Conservation (phyloP, 2,113 vertebrate species). For the Ophiodon elongatus region DNA sequence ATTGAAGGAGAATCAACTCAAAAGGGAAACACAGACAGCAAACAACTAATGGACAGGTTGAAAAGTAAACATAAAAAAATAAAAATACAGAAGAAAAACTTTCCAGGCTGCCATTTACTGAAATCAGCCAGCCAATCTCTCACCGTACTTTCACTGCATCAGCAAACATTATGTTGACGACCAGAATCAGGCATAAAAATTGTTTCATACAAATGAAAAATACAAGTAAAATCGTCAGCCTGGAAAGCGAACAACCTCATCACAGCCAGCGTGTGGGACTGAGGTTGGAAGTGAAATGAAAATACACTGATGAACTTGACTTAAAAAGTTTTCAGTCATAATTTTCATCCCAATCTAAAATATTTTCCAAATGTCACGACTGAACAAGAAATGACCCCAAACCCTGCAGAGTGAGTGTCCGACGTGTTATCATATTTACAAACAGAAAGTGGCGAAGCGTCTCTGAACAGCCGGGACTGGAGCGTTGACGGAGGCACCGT, state of each 20-base stretch:
- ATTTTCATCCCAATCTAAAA: constrained; percentile 44
- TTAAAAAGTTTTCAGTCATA: constrained; percentile 40
- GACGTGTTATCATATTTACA: constrained; percentile 70
- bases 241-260: constrained; percentile 55
- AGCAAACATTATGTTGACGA: constrained; percentile 33
- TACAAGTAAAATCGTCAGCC: constrained; percentile 48
- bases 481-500: constrained; percentile 57
- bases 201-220: constrained; percentile 51
- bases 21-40: constrained; percentile 22
- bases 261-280: constrained; percentile 62
- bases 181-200: constrained; percentile 39
- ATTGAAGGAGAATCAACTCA: constrained; percentile 33
- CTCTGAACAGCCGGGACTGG: constrained; percentile 40
- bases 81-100: constrained; percentile 27
- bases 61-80: constrained; percentile 33
- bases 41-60: constrained; percentile 16
- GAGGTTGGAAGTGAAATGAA: constrained; percentile 51
- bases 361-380: constrained; percentile 28
- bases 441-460: constrained; percentile 46
- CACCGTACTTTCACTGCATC: constrained; percentile 40
- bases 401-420: constrained; percentile 58
- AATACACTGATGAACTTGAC: constrained; percentile 33
- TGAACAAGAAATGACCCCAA: constrained; percentile 41
- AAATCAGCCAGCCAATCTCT: constrained; percentile 25
- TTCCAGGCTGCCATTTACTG: constrained; percentile 39